phyloP scores from a whole-genome alignment of 2,113 vertebrate species.

The Sprattus sprattus region DNA sequence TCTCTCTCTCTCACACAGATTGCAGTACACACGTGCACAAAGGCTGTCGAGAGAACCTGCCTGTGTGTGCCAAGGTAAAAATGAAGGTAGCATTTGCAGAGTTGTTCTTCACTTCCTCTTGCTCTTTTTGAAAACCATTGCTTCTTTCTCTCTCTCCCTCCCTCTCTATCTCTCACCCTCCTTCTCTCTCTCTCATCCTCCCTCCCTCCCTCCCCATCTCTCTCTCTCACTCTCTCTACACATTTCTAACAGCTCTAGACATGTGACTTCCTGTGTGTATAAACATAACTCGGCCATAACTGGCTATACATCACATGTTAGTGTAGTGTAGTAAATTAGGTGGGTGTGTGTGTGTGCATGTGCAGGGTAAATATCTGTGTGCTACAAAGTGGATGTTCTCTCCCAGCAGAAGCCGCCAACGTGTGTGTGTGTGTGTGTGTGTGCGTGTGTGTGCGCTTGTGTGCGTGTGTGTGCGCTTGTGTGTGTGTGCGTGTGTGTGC shows the following conservation, averaged over 20 bases:
- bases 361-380: neutral
- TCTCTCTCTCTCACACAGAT: slow-evolving; percentile 63
- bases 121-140: neutral
- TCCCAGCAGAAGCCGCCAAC: no score
- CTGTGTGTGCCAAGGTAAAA: slow-evolving; percentile 79
- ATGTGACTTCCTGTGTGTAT: neutral
- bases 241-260: neutral
- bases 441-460: neutral
- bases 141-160: neutral
- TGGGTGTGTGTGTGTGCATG: slow-evolving; percentile 10
- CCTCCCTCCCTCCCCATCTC: neutral
- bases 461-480: neutral
- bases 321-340: neutral
- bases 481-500: no score
- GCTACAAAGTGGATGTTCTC: neutral
- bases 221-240: neutral
- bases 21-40: slow-evolving; percentile 83
- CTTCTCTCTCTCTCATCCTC: neutral
- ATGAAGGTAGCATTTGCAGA: slow-evolving; percentile 74
- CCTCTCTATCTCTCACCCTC: neutral
- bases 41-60: slow-evolving; percentile 78
- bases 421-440: neutral
- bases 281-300: neutral
- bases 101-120: neutral
- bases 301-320: neutral